Conservation (phyloP, 2,888 invertebrate species). For the Chrysina gloriosa region DNA sequence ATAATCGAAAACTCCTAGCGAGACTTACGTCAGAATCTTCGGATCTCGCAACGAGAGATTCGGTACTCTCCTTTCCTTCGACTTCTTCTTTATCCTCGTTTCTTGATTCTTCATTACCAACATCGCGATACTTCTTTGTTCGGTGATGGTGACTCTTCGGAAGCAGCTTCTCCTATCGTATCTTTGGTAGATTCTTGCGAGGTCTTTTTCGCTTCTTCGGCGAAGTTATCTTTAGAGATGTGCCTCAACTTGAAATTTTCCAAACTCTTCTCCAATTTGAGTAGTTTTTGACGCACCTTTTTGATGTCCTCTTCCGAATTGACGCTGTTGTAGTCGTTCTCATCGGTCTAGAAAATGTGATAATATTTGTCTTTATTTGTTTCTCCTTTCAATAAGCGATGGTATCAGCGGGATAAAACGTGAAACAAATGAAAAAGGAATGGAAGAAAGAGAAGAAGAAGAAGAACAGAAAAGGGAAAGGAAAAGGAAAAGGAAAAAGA, state of each 20-base stretch:
- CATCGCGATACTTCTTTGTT: no score
- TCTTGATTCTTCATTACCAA: neutral
- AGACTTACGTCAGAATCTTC: constrained; percentile 3
- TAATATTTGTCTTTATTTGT: no score
- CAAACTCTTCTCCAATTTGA: constrained; percentile 57
- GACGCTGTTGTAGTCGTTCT: constrained; percentile 49
- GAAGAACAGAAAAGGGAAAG: no score
- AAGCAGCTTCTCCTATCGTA: neutral
- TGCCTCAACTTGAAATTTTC: constrained; percentile 53
- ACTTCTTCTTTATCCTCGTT: neutral
- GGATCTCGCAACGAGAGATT: neutral
- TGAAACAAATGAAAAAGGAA: no score
- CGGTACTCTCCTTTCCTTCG: neutral
- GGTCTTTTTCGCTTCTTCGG: neutral
- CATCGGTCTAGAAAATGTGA: constrained; percentile 25
- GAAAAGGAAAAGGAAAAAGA: no score
- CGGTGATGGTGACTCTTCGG: neutral
- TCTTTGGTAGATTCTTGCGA: neutral
- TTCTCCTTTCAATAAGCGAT: no score
- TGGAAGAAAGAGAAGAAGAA: no score
- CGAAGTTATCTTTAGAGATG: neutral
- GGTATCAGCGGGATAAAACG: no score
- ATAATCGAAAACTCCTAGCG: neutral
- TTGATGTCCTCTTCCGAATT: constrained; percentile 58
- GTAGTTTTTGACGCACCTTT: constrained; percentile 57